Evolutionary conservation across 2,113 vertebrate species (phyloP).

Genomic region (Felis chaus): DNA sequence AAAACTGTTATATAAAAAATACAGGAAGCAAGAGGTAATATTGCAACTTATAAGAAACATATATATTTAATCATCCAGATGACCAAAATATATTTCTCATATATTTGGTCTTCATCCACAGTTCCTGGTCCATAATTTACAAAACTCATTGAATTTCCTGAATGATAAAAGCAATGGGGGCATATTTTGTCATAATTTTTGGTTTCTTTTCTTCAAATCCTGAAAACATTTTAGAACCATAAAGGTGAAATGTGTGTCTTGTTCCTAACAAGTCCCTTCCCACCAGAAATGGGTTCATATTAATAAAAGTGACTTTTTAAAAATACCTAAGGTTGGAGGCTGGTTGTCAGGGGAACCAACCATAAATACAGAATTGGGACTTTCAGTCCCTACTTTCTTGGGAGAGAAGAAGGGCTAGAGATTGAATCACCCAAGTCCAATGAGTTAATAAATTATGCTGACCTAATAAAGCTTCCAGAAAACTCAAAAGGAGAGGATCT

Average conservation of each 20-base stretch:
- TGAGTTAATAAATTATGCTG: background rate
- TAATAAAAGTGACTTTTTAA: background rate
- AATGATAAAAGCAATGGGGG: background rate
- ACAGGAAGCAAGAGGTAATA: no score
- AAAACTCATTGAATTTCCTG: background rate
- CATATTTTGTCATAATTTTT: background rate
- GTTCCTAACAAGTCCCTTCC: background rate
- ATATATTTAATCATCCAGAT: background rate
- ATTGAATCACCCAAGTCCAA: background rate
- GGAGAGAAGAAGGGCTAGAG: background rate
- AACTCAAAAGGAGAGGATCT: background rate
- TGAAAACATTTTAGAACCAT: background rate
- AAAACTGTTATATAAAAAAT: background rate
- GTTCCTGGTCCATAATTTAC: background rate
- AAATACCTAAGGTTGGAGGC: background rate
- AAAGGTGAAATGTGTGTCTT: background rate
- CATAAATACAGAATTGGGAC: background rate
- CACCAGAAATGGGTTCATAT: background rate
- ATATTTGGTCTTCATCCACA: background rate
- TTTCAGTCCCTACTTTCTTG: background rate
- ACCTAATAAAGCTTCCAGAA: background rate
- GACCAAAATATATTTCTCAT: background rate
- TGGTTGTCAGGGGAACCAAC: background rate
- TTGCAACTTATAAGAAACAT: background rate
- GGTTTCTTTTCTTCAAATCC: background rate